A percentile compares a stretch with the other conserved stretches of the same genome.
Conservation (phyloP, 2,113 vertebrate species). For the Patagioenas fasciata region DNA sequence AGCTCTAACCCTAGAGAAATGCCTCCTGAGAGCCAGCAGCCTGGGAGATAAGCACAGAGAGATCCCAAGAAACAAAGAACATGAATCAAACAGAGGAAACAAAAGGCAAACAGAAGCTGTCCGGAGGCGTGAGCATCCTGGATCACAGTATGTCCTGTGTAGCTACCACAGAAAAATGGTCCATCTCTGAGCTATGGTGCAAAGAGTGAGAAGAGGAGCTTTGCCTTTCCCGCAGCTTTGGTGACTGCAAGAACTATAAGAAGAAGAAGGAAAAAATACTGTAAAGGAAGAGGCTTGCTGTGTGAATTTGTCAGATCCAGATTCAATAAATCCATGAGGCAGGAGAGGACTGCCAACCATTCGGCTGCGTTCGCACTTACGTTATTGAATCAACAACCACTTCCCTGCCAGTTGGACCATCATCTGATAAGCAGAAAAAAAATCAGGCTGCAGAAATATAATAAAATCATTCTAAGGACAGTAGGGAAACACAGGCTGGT, state of each 20-base stretch:
- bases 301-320: neutral
- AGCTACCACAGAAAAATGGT: neutral
- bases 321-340: neutral
- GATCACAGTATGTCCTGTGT: neutral
- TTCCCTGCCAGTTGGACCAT: neutral
- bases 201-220: neutral
- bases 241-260: neutral
- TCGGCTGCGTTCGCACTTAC: rapidly evolving
- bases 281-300: neutral
- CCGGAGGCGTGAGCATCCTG: neutral
- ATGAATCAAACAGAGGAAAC: neutral
- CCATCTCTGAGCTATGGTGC: neutral
- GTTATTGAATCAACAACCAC: neutral
- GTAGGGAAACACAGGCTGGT: neutral
- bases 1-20: constrained; percentile 1
- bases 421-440: neutral
- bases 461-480: neutral
- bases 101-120: constrained; percentile 30
- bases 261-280: neutral
- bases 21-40: neutral
- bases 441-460: neutral
- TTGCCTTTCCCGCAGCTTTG: neutral
- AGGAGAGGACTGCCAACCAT: neutral
- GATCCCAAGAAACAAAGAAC: neutral
- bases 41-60: constrained; percentile 21